A percentile compares a stretch with the other conserved stretches of the same genome.
These are phyloP conservation scores for Aphaenogaster ashmeadi DNA, from an alignment of 1,140 invertebrate species.

Conservation along the genomic window DNA sequence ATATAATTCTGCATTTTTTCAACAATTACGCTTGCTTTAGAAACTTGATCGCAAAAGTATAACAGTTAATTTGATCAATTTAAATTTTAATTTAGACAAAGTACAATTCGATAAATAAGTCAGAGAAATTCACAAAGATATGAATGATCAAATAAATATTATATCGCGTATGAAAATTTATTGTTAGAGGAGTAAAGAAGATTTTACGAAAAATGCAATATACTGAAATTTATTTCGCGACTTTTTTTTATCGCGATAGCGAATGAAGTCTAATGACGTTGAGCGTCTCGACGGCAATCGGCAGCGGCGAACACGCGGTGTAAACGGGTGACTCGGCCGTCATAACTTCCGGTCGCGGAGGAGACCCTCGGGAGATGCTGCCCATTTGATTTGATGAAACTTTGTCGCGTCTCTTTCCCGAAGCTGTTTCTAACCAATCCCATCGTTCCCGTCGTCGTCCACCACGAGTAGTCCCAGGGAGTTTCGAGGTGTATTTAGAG, in stretches of 20 bases:
- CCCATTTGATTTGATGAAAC: slow-evolving; percentile 86
- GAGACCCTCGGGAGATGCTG: slow-evolving; percentile 82
- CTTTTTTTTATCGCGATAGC: neutral
- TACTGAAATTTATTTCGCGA: neutral
- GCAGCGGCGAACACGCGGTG: slow-evolving; percentile 66
- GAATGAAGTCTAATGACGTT: neutral
- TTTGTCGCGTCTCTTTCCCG: slow-evolving; percentile 80
- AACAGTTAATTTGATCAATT: neutral
- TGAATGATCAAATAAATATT: neutral
- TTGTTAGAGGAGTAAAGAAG: neutral
- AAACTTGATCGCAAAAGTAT: neutral
- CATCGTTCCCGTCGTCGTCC: slow-evolving; percentile 39
- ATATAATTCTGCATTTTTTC: neutral
- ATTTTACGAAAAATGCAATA: neutral
- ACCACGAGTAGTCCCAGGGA: slow-evolving; percentile 45
- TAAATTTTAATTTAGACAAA: neutral
- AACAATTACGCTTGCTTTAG: neutral
- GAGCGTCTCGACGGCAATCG: neutral
- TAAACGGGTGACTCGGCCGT: slow-evolving; percentile 65
- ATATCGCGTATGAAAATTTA: neutral
- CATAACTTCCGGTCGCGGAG: slow-evolving; percentile 76
- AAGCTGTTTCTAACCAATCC: slow-evolving; percentile 72
- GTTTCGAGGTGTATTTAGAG: slow-evolving; percentile 50
- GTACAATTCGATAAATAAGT: neutral
- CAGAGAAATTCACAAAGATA: neutral